Conservation (phyloP, 2,113 vertebrate species). For the Megaceryle maxima region DNA sequence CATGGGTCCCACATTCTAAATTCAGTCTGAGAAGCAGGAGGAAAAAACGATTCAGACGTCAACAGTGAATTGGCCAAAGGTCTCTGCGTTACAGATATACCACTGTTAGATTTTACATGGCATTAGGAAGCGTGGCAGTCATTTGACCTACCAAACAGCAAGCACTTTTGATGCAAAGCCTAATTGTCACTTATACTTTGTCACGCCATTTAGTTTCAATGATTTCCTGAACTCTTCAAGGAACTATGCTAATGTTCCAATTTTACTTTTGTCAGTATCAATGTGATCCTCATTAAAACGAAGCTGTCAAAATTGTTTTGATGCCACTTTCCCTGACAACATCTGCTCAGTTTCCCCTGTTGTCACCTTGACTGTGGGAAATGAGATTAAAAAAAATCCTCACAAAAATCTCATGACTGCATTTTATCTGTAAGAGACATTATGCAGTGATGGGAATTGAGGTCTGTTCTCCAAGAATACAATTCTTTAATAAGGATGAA, state of each 20-base stretch:
- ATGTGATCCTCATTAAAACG: constrained; percentile 31
- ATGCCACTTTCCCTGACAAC: constrained; percentile 18
- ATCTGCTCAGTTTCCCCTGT: constrained; percentile 26
- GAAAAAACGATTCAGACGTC: constrained; percentile 43
- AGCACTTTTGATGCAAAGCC: constrained; percentile 69
- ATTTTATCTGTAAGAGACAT: neutral
- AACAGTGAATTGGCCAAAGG: constrained; percentile 52
- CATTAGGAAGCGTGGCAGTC: constrained; percentile 69
- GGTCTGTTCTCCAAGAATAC: neutral
- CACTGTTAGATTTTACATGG: constrained; percentile 63
- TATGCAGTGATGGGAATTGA: neutral
- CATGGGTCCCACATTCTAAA: constrained; percentile 54
- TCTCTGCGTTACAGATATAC: constrained; percentile 50
- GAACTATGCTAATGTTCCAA: constrained; percentile 27
- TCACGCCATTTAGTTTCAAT: constrained; percentile 64
- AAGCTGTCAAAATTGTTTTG: constrained; percentile 45
- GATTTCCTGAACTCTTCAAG: constrained; percentile 61
- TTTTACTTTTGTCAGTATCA: constrained; percentile 50
- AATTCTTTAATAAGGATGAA: neutral
- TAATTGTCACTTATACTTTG: constrained; percentile 69
- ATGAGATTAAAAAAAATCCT: neutral
- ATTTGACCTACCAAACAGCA: constrained; percentile 73
- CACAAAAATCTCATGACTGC: neutral
- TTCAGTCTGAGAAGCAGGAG: constrained; percentile 56
- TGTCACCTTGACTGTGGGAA: constrained; percentile 32